A percentile compares a stretch with the other conserved stretches of the same genome.
These are phyloP conservation scores for Albula glossodonta DNA, from an alignment of 2,113 vertebrate species.

Conservation along the genomic window DNA sequence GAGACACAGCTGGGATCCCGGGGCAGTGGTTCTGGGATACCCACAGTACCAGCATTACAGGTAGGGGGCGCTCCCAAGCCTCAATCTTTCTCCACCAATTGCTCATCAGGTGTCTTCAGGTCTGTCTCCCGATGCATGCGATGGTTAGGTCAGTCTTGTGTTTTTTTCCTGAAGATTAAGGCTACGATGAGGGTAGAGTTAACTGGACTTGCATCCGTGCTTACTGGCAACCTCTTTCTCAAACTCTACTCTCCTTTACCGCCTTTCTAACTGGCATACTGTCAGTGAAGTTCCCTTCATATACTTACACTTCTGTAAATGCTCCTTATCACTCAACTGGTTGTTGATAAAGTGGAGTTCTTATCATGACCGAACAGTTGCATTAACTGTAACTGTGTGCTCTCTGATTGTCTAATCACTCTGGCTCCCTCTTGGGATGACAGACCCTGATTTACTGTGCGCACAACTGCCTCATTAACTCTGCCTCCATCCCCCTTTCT, in stretches of 20 bases:
- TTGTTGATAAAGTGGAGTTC: neutral
- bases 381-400: neutral
- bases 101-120: neutral
- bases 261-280: neutral
- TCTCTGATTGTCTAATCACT: neutral
- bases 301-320: neutral
- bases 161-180: too few relatives aligned
- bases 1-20: conserved; percentile 78
- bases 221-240: too few relatives aligned
- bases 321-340: neutral
- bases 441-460: neutral
- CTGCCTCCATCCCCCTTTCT: neutral
- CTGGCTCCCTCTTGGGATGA: neutral
- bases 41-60: conserved; percentile 49
- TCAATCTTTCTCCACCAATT: neutral
- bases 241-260: neutral
- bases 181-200: too few relatives aligned
- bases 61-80: conserved; percentile 24
- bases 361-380: neutral
- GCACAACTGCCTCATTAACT: neutral
- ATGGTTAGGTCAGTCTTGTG: too few relatives aligned
- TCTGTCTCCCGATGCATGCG: neutral
- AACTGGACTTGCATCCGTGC: too few relatives aligned
- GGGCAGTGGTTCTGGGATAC: conserved; percentile 41
- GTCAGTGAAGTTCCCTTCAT: neutral